A percentile compares a stretch with the other conserved stretches of the same genome.
Evolutionary conservation across 2,113 vertebrate species (phyloP).

Genomic region (Poeciliopsis turrubarensis): DNA sequence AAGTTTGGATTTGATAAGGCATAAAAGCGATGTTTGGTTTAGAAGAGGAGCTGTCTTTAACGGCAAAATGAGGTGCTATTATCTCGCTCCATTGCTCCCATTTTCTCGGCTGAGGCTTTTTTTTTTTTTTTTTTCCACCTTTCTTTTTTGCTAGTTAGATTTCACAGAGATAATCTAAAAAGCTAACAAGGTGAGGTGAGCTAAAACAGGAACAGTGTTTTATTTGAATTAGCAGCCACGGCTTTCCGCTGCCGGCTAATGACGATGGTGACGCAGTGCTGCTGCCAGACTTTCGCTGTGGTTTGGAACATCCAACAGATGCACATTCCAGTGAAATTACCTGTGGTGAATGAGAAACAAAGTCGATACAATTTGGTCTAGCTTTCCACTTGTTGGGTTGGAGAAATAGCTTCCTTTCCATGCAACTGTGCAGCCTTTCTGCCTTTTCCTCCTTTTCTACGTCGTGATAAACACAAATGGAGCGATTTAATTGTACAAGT

Average conservation of each 20-base stretch:
- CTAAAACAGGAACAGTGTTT: slow-evolving; percentile 1
- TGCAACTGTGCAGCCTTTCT: too few relatives aligned
- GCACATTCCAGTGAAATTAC: background rate
- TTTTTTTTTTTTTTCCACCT: too few relatives aligned
- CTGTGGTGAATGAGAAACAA: background rate
- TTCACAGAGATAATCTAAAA: slow-evolving; percentile 5
- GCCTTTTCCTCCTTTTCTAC: background rate
- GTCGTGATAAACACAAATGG: background rate
- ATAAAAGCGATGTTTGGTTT: background rate
- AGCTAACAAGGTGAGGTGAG: background rate
- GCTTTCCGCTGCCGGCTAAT: background rate
- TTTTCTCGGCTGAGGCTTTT: background rate
- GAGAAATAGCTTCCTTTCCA: too few relatives aligned
- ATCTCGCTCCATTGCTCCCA: background rate
- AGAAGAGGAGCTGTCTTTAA: slow-evolving; percentile 8
- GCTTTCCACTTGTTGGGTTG: background rate
- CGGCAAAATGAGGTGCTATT: background rate
- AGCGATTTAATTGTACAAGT: too few relatives aligned
- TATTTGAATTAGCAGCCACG: background rate
- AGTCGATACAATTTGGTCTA: background rate
- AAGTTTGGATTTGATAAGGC: background rate
- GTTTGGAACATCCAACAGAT: background rate
- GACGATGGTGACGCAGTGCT: background rate
- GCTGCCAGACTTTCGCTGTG: background rate
- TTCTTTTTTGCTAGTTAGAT: background rate